Evolutionary conservation across 2,113 vertebrate species (phyloP), one percentile per base, ranked within the genome.

Genomic region (Cynocephalus volans): DNA sequence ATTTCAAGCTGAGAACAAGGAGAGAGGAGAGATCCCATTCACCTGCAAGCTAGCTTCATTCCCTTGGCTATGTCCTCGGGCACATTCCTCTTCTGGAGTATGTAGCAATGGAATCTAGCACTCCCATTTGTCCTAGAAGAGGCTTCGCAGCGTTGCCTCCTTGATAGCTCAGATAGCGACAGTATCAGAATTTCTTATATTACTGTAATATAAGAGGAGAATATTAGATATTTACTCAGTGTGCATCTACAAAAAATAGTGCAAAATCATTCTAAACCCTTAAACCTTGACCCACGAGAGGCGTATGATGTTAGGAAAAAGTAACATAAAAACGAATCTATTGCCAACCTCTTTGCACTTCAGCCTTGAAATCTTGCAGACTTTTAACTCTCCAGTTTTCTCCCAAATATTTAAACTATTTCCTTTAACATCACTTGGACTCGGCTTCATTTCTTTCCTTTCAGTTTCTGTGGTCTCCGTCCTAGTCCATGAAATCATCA

Each of bases 401-500:
- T 54, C 67, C 36, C 50, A 76, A 36, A 15, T 58, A 65, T 45
- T 50, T 60, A 48, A 7, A 72, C 41, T 72, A 23, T 88, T 87
- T 88, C 54, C 41, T 93, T 75, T 26, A 73, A 1, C 18, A 41
- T 52, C 12, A 52, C 15, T 80, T 62, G 23, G 7, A 82, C 19
- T 67, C 70, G 50, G 24, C 62, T 96, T 96, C 41, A 64, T 88
- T 80, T 92, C 92, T 58, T 67, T 75, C 90, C 54, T 82, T 86
- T 58, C 8, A 11, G 67, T 82, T 79, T 85, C 81, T 64, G 6
- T 7, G 52, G 56, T 77, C 62, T 94, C 54, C 36, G 24, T 67
- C 15, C 19, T 65, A 58, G 36, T 54, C 77, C 79, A 83, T 7
- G 54, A 70, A 88, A 69, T 79, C 6, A 80, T 52, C 6, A 67